phyloP scores from a whole-genome alignment of 2,888 invertebrate genomes.

The Dorcus hopei region DNA sequence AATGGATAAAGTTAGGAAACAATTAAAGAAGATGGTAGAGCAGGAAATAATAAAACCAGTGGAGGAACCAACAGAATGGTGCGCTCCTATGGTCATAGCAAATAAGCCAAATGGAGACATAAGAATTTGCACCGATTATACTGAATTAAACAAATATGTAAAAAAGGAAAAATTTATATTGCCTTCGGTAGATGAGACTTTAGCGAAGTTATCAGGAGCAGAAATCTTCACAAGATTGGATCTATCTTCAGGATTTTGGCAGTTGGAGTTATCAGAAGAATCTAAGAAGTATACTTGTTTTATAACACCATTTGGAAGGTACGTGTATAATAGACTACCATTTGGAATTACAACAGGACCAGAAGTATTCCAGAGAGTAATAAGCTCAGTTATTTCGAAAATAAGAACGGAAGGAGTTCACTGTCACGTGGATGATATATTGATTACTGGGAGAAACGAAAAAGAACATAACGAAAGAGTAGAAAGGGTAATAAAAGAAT shows the following conservation, averaged over 20 bases:
- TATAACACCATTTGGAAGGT: too few species aligned
- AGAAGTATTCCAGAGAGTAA: slow-evolving; percentile 5
- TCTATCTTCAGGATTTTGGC: not conserved
- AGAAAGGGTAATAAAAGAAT: not conserved
- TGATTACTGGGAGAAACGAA: not conserved
- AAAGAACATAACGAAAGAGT: slow-evolving; percentile 1
- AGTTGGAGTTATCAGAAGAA: not conserved
- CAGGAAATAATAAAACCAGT: slow-evolving; percentile 23
- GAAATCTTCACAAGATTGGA: not conserved
- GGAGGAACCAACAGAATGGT: slow-evolving; percentile 36
- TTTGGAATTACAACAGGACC: slow-evolving; percentile 8
- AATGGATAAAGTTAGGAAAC: slow-evolving; percentile 31
- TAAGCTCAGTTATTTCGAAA: slow-evolving; percentile 8
- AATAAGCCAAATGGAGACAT: slow-evolving; percentile 20
- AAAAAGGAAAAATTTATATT: not conserved
- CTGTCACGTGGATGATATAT: not conserved
- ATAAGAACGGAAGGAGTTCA: not conserved
- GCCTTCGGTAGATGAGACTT: not conserved
- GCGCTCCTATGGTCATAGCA: slow-evolving; percentile 38
- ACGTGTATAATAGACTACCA: slow-evolving; percentile 4
- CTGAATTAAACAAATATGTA: not conserved
- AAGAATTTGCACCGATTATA: slow-evolving; percentile 25
- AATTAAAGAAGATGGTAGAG: slow-evolving; percentile 31
- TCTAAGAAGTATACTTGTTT: not conserved
- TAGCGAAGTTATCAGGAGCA: too few species aligned